Conservation (phyloP, 2,113 vertebrate genomes). For the Cettia cetti region DNA sequence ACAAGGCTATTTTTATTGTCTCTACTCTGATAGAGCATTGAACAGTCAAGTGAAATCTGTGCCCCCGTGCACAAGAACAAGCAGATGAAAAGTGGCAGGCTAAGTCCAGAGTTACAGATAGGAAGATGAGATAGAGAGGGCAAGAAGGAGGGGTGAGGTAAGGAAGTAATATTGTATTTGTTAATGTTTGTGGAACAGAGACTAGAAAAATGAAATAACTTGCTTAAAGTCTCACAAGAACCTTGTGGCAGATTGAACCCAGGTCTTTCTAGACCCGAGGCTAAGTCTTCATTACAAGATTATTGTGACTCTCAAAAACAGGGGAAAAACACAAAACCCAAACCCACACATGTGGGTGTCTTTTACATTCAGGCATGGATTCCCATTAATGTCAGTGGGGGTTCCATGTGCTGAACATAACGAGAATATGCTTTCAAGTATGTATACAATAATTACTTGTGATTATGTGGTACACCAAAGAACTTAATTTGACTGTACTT, state of each 20-base stretch:
- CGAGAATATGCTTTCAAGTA: conserved; percentile 9
- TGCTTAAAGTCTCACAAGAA: background rate
- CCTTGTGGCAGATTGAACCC: background rate
- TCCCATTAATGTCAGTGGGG: conserved; percentile 38
- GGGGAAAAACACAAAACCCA: background rate
- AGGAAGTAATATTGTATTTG: background rate
- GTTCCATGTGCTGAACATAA: conserved; percentile 36
- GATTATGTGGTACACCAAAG: conserved; percentile 56
- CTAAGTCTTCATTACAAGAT: conserved; percentile 19
- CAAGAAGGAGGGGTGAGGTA: background rate
- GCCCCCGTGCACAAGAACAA: background rate
- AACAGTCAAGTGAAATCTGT: background rate
- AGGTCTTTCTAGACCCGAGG: background rate
- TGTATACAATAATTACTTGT: conserved; percentile 39
- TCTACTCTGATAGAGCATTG: background rate
- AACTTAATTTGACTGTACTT: conserved; percentile 51
- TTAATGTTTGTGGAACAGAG: background rate
- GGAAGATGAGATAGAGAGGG: background rate
- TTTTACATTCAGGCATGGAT: conserved; percentile 29
- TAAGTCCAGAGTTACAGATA: background rate
- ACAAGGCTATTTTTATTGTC: background rate
- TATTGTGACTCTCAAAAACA: background rate
- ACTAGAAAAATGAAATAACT: background rate
- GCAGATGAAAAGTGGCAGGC: background rate
- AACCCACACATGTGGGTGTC: conserved; percentile 6